Base-by-base conservation (phyloP, 2,888 invertebrate genomes). In the Agrotis segetum region DNA sequence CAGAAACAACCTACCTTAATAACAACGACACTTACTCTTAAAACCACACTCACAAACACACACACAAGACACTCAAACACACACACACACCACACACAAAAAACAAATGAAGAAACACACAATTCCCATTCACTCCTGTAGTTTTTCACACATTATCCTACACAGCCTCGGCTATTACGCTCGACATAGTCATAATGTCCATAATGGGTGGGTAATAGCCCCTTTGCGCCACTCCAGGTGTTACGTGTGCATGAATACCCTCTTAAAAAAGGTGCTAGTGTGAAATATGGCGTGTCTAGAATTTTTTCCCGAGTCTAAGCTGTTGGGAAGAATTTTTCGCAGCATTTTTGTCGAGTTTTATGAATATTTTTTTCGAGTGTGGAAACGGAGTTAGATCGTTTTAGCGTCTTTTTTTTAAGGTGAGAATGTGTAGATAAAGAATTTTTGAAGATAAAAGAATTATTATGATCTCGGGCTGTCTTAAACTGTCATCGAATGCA, bases 201-300 rank as follows among this genome's bases (percentile, higher is more conserved):
- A 74, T 90, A 90, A 90, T 89, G 84, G 88, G 70, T 34, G 82
- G 66, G 79, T 91, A 91, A 91, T 90, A 88, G 89, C 89, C 86
- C 85, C 89, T 90, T 81, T 81, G 76, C 80, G 71, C 77, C 84
- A 83, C 88, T 88, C 76, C 88, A 89, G 86, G 89, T 87, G 87
- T 86, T 83, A 89, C 87, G 89, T 89, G 83, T 85, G 83, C 85
- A 85, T 91, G 91, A 91, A 91, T 91, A 81, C 90, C 87, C 88
- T 81, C 88, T 91, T 79, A 76, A 84, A 81, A 81, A 70, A 79
- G 76, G 85, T 82, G 83, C 82, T 88, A 86, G 90, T 88, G 86
- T 89, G 88, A 84, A 88, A 88, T 84, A 87, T 83, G 73, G 77
- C 74, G 79, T 77, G 79, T 81, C 81, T 79, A 74, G 78, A 82